Evolutionary conservation across 2,888 invertebrate genomes (phyloP).

Genomic region (Ophion ventricosus): DNA sequence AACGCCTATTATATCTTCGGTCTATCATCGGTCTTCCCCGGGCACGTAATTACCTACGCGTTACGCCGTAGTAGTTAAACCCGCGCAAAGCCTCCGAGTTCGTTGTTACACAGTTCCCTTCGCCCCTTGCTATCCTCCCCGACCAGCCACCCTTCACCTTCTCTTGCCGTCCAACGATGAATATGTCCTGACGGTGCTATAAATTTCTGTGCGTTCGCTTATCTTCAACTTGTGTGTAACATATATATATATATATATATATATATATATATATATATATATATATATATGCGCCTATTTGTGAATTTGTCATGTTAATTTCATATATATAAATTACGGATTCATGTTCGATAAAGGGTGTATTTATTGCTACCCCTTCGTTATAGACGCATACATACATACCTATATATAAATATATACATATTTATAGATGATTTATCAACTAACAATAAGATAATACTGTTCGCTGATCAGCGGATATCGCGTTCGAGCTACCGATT

Average conservation of each 20-base stretch:
- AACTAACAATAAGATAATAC: too few species aligned
- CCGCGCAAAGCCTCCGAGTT: neutral
- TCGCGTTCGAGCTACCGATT: neutral
- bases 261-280: neutral
- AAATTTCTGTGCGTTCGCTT: constrained; percentile 56
- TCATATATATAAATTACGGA: constrained; percentile 2
- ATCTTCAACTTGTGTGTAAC: constrained; percentile 23
- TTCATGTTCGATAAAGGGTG: neutral
- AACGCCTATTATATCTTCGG: neutral
- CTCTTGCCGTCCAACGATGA: constrained; percentile 36
- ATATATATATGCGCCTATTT: neutral
- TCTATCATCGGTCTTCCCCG: neutral
- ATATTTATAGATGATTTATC: neutral
- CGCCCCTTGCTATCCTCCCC: neutral
- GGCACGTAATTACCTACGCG: constrained; percentile 1
- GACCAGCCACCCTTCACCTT: constrained; percentile 3
- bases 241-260: neutral
- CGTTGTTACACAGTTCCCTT: neutral
- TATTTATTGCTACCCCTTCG: constrained; percentile 1
- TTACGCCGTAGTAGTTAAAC: neutral
- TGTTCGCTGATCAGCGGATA: neutral
- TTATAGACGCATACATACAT: neutral
- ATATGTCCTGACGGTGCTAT: constrained; percentile 58
- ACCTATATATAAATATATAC: neutral
- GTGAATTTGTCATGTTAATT: constrained; percentile 20